Percentiles rank a stretch among this genome's conserved stretches.
These are phyloP conservation scores for Aphelenchoides bicaudatus DNA, from an alignment of 2,888 invertebrate genomes.

Conservation along the genomic window DNA sequence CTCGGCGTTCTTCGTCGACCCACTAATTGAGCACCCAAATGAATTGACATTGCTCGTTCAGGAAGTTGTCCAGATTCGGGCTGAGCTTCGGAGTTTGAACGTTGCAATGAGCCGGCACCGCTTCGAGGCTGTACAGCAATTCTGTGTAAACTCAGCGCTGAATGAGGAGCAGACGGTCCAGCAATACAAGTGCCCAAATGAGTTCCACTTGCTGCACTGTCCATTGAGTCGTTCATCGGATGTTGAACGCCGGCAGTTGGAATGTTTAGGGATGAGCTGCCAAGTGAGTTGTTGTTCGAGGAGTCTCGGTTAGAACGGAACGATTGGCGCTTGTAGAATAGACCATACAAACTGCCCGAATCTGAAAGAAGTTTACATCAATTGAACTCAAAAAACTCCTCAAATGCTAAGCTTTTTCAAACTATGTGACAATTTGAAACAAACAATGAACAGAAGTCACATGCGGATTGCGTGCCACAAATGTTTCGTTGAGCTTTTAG, in stretches of 20 bases:
- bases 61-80: neutral
- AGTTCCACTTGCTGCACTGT: no score
- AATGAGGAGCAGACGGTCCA: neutral
- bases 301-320: constrained; percentile 16
- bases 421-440: neutral
- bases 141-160: constrained; percentile 4
- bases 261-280: constrained; percentile 12
- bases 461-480: no score
- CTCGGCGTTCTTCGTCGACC: neutral
- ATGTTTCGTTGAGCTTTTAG: no score
- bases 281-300: constrained; percentile 14
- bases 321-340: constrained; percentile 15
- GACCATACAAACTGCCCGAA: constrained; percentile 16
- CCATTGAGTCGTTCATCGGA: neutral
- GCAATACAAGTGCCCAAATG: constrained; percentile 4
- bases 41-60: neutral
- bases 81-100: constrained; percentile 34
- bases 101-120: constrained; percentile 27
- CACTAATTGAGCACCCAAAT: neutral
- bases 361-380: constrained; percentile 6
- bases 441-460: no score
- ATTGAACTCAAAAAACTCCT: neutral
- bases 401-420: neutral
- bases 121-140: constrained; percentile 12
- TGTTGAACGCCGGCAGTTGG: neutral